Percentiles rank a stretch among this genome's conserved stretches.
Evolutionary conservation across 2,797 vertebrate species (phyloP).

Genomic region (Botia almorhae): DNA sequence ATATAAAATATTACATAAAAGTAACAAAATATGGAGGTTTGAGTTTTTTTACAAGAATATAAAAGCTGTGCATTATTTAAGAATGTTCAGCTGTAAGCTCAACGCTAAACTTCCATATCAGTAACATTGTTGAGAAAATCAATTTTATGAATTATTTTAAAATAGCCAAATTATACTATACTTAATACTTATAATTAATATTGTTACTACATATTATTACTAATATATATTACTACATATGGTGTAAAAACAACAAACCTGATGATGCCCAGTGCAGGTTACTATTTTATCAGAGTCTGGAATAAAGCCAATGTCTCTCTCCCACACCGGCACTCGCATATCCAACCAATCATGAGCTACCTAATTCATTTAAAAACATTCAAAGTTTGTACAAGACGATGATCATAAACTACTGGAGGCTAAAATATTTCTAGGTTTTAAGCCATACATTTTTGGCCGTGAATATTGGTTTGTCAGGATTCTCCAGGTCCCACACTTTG

Average conservation of each 20-base stretch:
- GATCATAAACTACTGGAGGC: background rate
- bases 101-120: no score
- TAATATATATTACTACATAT: no score
- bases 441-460: conserved; percentile 81
- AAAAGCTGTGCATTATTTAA: no score
- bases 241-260: conserved; percentile 72
- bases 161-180: no score
- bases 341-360: conserved; percentile 87
- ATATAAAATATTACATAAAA: no score
- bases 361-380: conserved; percentile 59
- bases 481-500: conserved; percentile 89
- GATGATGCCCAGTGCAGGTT: conserved; percentile 80
- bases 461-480: conserved; percentile 79
- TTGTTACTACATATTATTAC: no score
- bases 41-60: no score
- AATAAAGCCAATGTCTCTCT: conserved; percentile 86
- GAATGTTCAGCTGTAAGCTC: no score
- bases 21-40: background rate
- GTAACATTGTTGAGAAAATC: no score
- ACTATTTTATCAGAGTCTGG: conserved; percentile 83
- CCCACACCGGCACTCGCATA: conserved; percentile 85
- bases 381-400: conserved; percentile 60
- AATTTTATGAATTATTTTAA: no score
- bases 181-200: no score
- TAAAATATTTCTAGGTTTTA: background rate